Evolutionary conservation across 2,888 invertebrate genomes (phyloP), one percentile per base, ranked within the genome.

Genomic region (Hermodice carunculata): DNA sequence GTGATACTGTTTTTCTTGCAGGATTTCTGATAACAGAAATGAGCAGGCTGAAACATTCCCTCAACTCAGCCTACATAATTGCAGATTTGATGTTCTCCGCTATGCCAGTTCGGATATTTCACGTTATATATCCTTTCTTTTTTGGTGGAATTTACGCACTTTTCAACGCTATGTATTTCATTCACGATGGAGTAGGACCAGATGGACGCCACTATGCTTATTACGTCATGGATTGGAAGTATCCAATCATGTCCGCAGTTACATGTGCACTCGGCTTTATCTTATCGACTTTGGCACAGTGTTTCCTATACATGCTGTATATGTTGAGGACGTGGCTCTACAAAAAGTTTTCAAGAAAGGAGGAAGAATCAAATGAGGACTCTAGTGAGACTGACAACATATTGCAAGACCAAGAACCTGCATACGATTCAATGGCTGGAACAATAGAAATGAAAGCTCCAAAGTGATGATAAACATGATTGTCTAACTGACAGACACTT

Each of bases 81-180:
- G 22, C 77, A 5, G 83, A 83, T 70, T 32, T 82, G 24, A 63
- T 81, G 54, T 68, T 81, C 22, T 71, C 71, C 42, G 80, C 78
- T 44, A 70, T 77, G 19, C 82, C 82, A n/a, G 68, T 82, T 40
- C 78, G 82, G 4, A 60, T 83, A 19, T 71, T 81, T 54, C 83
- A 83, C 67, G 69, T 82, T 71, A 71, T 82, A 60, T 81, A 75
- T 69, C 73, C 81, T 19, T 67, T 81, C 40, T 72, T 73, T 22
- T 67, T 81, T 28, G 83, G 81, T 8, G 79, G 79, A 34, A 52
- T 77, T 31, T 83, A 83, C 68, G 74, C 78, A 17, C 62, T 81
- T 32, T 83, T 81, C 75, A 82, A 83, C 71, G 81, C 79, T 56
- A 42, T 80, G 54, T 82, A 81, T 70, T 83, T 81, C 74, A 75